Evolutionary conservation across 1,140 invertebrate species (phyloP).

Genomic region (Helicoverpa armigera): DNA sequence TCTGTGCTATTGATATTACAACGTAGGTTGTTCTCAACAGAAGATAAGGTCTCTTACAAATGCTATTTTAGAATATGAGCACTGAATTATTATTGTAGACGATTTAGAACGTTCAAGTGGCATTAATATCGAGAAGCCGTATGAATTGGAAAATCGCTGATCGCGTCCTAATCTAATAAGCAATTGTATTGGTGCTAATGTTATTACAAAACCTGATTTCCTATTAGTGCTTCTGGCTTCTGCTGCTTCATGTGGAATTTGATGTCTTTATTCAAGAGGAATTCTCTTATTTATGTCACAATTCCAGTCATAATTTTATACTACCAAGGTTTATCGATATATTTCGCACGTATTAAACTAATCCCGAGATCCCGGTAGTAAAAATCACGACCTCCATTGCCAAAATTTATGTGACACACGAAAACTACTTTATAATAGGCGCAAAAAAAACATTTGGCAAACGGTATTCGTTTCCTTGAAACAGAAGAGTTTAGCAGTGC

Average conservation of each 20-base stretch:
- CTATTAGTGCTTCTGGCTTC: neutral
- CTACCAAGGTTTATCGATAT: conserved; percentile 17
- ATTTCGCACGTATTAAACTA: conserved; percentile 22
- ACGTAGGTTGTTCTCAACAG: conserved; percentile 10
- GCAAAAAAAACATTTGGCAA: conserved; percentile 70
- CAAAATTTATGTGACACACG: conserved; percentile 55
- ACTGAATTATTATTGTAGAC: neutral
- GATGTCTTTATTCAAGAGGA: too few species aligned
- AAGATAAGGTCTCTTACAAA: conserved; percentile 26
- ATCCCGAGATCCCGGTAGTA: conserved; percentile 35
- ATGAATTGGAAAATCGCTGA: conserved; percentile 38
- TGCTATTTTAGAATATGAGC: conserved; percentile 13
- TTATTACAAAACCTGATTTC: conserved; percentile 28
- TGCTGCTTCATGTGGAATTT: neutral
- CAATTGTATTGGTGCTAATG: conserved; percentile 43
- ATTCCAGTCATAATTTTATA: conserved; percentile 1
- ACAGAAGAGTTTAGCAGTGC: conserved; percentile 48
- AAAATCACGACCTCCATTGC: conserved; percentile 48
- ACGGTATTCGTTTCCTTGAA: conserved; percentile 65
- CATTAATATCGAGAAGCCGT: conserved; percentile 40
- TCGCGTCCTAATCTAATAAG: conserved; percentile 41
- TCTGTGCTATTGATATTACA: conserved; percentile 41
- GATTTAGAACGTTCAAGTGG: conserved; percentile 9
- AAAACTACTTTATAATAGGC: conserved; percentile 40
- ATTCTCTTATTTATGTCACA: neutral